Conservation (phyloP, 2,113 vertebrate species). For the Pelecanoides urinatrix region DNA sequence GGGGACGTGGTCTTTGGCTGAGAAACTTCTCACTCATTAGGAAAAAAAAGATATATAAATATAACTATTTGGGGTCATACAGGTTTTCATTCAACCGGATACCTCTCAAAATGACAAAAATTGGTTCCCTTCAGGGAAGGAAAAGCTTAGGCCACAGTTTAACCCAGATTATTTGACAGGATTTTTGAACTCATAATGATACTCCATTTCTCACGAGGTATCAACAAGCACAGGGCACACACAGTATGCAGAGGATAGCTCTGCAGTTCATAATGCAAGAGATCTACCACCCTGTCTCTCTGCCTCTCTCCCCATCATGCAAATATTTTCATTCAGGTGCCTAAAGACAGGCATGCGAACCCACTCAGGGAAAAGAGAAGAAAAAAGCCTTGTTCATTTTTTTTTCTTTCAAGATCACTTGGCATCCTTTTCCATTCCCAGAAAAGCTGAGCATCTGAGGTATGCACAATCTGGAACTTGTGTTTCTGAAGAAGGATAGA, state of each 20-base stretch:
- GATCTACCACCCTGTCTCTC: not conserved
- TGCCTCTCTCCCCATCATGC: too few relatives aligned
- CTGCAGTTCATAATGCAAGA: not conserved
- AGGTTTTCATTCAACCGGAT: not conserved
- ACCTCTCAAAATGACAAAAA: not conserved
- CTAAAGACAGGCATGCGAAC: not conserved
- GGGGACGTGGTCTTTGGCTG: not conserved
- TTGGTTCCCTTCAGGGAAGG: not conserved
- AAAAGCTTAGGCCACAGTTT: not conserved
- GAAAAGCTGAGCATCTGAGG: not conserved
- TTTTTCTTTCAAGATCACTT: not conserved
- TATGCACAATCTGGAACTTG: not conserved
- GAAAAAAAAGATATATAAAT: too few relatives aligned
- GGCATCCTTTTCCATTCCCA: not conserved
- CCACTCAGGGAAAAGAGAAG: not conserved
- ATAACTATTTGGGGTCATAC: not conserved
- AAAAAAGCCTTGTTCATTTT: not conserved
- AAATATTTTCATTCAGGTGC: not conserved
- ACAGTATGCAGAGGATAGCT: not conserved
- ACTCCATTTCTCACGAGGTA: not conserved
- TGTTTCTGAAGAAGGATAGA: not conserved
- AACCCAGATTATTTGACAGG: not conserved
- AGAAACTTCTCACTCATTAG: not conserved
- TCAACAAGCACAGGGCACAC: not conserved
- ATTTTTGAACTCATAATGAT: not conserved